These are phyloP conservation scores for Agrilus cyanescens DNA, from an alignment of 2,888 invertebrate genomes.

Conservation along the genomic window DNA sequence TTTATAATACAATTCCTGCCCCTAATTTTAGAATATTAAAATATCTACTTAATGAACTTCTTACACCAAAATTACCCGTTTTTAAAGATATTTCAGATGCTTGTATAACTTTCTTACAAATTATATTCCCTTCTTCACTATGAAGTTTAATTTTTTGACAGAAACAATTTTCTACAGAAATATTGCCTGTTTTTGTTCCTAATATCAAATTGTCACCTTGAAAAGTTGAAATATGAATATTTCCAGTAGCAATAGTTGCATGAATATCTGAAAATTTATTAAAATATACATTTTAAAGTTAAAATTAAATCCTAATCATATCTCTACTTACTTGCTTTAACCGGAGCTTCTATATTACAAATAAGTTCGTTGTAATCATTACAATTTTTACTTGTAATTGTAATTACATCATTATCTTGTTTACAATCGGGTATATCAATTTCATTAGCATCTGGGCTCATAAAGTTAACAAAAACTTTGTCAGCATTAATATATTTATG, in stretches of 20 bases:
- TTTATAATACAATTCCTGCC: no score
- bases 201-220: conserved; percentile 24
- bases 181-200: conserved; percentile 18
- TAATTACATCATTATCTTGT: conserved; percentile 19
- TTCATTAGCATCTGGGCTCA: neutral
- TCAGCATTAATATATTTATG: conserved; percentile 27
- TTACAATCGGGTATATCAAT: conserved; percentile 5
- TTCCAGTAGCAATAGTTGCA: conserved; percentile 20
- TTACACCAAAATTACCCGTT: conserved; percentile 21
- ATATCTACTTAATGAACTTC: conserved; percentile 4
- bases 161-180: conserved; percentile 13
- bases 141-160: conserved; percentile 12
- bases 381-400: conserved; percentile 11
- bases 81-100: conserved; percentile 21
- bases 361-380: conserved; percentile 12
- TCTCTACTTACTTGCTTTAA: conserved; percentile 28
- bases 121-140: conserved; percentile 21
- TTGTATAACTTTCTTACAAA: conserved; percentile 23
- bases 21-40: no score
- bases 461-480: conserved; percentile 21
- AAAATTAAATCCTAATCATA: neutral
- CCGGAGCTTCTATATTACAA: conserved; percentile 26
- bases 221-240: conserved; percentile 24
- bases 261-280: conserved; percentile 22
- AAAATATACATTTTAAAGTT: neutral